Evolutionary conservation across 2,888 invertebrate species (phyloP).

Genomic region (Tethea ocularis): DNA sequence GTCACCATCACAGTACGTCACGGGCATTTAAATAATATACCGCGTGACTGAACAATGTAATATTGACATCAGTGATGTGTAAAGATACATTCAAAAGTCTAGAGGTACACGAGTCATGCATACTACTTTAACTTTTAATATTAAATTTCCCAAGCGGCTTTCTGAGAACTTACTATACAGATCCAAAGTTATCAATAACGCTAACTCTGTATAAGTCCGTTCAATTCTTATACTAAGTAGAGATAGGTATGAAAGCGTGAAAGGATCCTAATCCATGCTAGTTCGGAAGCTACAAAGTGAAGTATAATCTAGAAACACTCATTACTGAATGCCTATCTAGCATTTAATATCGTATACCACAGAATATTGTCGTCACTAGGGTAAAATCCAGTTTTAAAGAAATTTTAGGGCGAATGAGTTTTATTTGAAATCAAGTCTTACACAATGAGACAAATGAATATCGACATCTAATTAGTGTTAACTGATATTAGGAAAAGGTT

Average conservation of each 20-base stretch:
- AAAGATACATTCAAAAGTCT: not conserved
- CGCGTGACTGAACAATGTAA: no score
- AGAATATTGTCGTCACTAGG: slow-evolving; percentile 38
- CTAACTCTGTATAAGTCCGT: not conserved
- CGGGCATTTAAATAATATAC: no score
- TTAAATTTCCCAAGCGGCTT: not conserved
- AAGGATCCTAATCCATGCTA: slow-evolving; percentile 9
- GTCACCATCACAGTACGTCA: no score
- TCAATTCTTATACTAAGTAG: slow-evolving; percentile 7
- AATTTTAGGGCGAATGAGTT: slow-evolving; percentile 8
- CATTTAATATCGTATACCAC: slow-evolving; percentile 34
- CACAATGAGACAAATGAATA: not conserved
- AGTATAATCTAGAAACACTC: slow-evolving; percentile 32
- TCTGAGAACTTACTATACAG: not conserved
- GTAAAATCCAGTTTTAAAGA: slow-evolving; percentile 43
- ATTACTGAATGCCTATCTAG: slow-evolving; percentile 42
- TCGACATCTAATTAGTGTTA: not conserved
- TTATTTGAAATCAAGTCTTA: not conserved
- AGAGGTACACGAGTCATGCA: not conserved
- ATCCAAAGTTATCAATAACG: not conserved
- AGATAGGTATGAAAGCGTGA: not conserved
- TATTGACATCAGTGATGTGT: no score
- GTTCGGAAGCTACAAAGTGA: not conserved
- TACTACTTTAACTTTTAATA: not conserved
- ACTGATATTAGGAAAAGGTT: no score